Percentiles rank a stretch among this genome's conserved stretches.
Conservation (phyloP, 92 coral and sea anemone genomes). For the Palythoa grandis region DNA sequence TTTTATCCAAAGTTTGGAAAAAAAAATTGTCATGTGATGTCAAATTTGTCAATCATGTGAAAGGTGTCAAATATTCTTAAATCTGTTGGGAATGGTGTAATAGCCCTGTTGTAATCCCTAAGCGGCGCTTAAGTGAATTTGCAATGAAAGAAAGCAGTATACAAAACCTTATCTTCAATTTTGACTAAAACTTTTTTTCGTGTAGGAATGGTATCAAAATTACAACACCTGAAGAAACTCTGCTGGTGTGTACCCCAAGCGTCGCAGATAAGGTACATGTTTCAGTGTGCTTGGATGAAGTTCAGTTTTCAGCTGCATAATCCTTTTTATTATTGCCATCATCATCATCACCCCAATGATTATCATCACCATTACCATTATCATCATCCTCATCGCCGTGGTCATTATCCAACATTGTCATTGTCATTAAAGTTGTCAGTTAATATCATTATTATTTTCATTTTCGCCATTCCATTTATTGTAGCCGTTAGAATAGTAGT, state of each 20-base stretch:
- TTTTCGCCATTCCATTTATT: not conserved
- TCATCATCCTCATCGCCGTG: too few species aligned
- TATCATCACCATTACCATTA: too few species aligned
- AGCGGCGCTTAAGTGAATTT: too few species aligned
- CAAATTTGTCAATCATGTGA: too few species aligned
- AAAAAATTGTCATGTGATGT: too few species aligned
- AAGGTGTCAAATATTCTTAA: too few species aligned
- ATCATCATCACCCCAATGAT: too few species aligned
- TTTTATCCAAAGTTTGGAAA: too few species aligned
- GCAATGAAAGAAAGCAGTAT: too few species aligned
- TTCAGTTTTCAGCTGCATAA: not conserved
- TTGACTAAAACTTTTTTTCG: not conserved
- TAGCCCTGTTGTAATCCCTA: too few species aligned
- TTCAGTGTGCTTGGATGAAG: not conserved
- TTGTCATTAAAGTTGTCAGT: not conserved
- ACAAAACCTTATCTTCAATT: not conserved
- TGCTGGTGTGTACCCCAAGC: constrained; percentile 85
- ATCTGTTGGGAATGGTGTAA: too few species aligned
- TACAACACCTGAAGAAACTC: constrained; percentile 87
- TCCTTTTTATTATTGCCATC: not conserved
- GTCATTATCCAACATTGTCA: not conserved
- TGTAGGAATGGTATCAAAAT: constrained; percentile 84
- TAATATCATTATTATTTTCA: not conserved
- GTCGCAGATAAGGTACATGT: constrained; percentile 76
- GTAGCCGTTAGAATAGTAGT: not conserved